Evolutionary conservation across 2,888 invertebrate species (phyloP), one percentile per base, ranked within the genome.

Genomic region (Panopea generosa): DNA sequence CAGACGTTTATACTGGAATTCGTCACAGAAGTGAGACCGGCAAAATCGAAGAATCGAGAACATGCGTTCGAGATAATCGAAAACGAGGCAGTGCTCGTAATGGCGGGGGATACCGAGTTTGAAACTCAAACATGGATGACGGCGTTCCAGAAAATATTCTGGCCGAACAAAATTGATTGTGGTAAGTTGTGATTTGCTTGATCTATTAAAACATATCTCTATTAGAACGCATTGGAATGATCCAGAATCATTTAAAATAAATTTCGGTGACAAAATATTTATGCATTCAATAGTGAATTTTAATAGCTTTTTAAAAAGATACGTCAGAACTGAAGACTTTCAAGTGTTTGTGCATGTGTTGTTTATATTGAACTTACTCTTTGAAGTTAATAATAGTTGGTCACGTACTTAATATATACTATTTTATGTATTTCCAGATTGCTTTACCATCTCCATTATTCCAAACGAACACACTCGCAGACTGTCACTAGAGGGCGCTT

Each of bases 41-140:
- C 87, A 3, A 83, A 79, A 38, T 89, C 89, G 27, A 85, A 84
- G 74, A 89, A 86, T 7, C 88, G 81, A 43, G 72, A 70, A 11
- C 75, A 84, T 62, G 90, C 90, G n/a, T 87, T 90, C 56, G 86
- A 88, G 65, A 79, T 90, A 2, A 83, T 86, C 18, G 85, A 86
- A 65, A 70, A 55, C 18, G 82, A 85, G n/a, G 84, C 87, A 2
- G 83, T 81, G 0, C 75, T 88, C n/a, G 80, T 87, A 16, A 60
- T 90, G 43, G 85, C 86, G 27, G 88, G 86, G 3, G 47, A 63
- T 11, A 69, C 82, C 1, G 83, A 86, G 60, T 47, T 67, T 22
- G 88, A 89, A 33, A 85, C 89, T 0, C 78, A 82, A 56, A 74
- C 75, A 11, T 90, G 90, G 90, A 81, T 88, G 9, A 72, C 79